These are phyloP conservation scores for Festucalex cinctus DNA, from an alignment of 2,113 vertebrate species.

Conservation along the genomic window DNA sequence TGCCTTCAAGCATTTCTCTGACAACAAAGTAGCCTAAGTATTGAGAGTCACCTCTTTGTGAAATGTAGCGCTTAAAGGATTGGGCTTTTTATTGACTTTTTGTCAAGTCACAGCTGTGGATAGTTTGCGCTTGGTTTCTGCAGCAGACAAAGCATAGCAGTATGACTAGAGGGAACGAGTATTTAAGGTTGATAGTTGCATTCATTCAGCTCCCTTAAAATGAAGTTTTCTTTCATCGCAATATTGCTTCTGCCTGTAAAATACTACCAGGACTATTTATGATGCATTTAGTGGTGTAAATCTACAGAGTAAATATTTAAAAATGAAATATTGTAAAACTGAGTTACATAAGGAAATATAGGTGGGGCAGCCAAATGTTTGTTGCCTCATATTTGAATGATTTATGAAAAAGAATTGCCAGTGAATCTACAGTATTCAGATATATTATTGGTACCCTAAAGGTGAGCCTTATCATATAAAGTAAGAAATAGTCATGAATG, in stretches of 20 bases:
- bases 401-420: background rate
- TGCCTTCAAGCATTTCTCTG: conserved; percentile 51
- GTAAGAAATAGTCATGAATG: background rate
- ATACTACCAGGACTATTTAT: conserved; percentile 15
- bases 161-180: background rate
- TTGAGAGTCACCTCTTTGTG: conserved; percentile 38
- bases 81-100: conserved; percentile 9
- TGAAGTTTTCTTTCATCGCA: conserved; percentile 42
- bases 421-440: no score
- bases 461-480: background rate
- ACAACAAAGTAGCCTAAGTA: conserved; percentile 53
- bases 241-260: conserved; percentile 44
- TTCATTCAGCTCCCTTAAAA: conserved; percentile 53
- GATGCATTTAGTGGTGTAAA: conserved; percentile 1
- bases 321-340: conserved; percentile 17
- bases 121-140: background rate
- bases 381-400: background rate
- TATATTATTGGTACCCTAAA: background rate
- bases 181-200: background rate
- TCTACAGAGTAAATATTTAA: conserved; percentile 40
- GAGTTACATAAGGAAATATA: conserved; percentile 2
- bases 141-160: background rate
- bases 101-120: background rate
- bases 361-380: background rate
- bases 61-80: background rate